Base-by-base conservation (phyloP, 2,113 vertebrate genomes). In the Cyanistes caeruleus region DNA sequence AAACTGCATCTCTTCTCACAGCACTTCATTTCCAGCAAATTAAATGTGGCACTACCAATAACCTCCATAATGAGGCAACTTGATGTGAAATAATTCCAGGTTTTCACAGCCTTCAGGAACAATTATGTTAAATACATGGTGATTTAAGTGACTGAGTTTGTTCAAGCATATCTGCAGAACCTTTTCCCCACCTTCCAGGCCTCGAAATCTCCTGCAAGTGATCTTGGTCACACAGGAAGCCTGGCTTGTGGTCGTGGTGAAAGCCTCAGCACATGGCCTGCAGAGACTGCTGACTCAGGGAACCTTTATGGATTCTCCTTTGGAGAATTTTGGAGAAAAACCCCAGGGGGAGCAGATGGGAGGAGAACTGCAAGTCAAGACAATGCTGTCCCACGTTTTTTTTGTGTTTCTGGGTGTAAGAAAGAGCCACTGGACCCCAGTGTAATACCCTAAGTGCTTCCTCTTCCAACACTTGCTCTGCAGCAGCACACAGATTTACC, bases 11-110 rank as follows among this genome's bases (percentile, higher is more conserved):
- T 91, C 83, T 78, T 59, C 53, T 90, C 91, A 64, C 27, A 85
- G 82, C 67, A 52, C 19, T 92, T 79, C 48, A 90, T 85, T 93
- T 56, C 75, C 65, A 90, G 76, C 52, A 92, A 95, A 83, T 86
- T 79, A 85, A 85, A 90, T 2, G 19, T 30, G 52, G 58, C 49
- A 68, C 27, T 44, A 46, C 58, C 1, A 0, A 79, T 79, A 95
- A 68, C 35, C 33, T 27, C 48, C 37, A 17, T 64, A 67, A 70
- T 70, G 24, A 79, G 62, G 39, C 56, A 85, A 59, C 49, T 37
- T 51, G 44, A 79, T 55, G 70, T 52, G 83, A 78, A 96, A 79
- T 75, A 92, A 93, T 52, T 72, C 62, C 68, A 44, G 48, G 46
- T 51, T 95, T 93, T 83, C 76, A 76, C 79, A 93, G 89, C 67